phyloP scores from a whole-genome alignment of 2,888 invertebrate species.

The Platypus cylindrus region DNA sequence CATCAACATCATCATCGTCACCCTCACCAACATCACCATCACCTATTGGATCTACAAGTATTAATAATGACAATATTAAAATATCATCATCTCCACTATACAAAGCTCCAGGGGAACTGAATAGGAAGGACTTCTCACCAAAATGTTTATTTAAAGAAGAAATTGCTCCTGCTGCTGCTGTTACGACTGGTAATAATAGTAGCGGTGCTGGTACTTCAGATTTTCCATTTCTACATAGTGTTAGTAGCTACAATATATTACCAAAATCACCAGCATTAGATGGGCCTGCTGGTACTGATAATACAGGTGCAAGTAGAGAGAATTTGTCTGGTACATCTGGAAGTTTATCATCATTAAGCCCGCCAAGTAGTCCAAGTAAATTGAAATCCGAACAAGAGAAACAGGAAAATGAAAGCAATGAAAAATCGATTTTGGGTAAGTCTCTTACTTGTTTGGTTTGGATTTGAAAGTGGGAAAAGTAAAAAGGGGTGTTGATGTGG shows the following conservation, averaged over 20 bases:
- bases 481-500: too few species aligned
- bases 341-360: slow-evolving; percentile 34
- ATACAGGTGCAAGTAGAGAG: slow-evolving; percentile 31
- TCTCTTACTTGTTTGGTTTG: slow-evolving; percentile 1
- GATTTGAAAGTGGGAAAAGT: background rate
- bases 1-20: slow-evolving; percentile 6
- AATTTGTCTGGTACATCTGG: slow-evolving; percentile 34
- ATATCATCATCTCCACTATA: slow-evolving; percentile 5
- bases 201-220: too few species aligned
- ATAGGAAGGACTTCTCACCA: slow-evolving; percentile 15
- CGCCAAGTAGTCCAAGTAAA: slow-evolving; percentile 34
- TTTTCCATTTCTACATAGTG: too few species aligned
- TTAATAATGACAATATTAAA: too few species aligned
- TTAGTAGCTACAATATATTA: too few species aligned
- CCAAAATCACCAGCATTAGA: slow-evolving; percentile 40
- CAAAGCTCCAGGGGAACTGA: slow-evolving; percentile 4
- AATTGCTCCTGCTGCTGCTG: slow-evolving; percentile 18
- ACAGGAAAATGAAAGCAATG: slow-evolving; percentile 44
- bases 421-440: slow-evolving; percentile 34
- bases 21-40: slow-evolving; percentile 7
- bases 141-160: slow-evolving; percentile 22
- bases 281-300: too few species aligned
- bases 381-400: slow-evolving; percentile 35
- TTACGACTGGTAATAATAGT: too few species aligned
- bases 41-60: too few species aligned